These are phyloP conservation scores for Tor tambroides DNA, from an alignment of 2,113 vertebrate species.

Conservation along the genomic window DNA sequence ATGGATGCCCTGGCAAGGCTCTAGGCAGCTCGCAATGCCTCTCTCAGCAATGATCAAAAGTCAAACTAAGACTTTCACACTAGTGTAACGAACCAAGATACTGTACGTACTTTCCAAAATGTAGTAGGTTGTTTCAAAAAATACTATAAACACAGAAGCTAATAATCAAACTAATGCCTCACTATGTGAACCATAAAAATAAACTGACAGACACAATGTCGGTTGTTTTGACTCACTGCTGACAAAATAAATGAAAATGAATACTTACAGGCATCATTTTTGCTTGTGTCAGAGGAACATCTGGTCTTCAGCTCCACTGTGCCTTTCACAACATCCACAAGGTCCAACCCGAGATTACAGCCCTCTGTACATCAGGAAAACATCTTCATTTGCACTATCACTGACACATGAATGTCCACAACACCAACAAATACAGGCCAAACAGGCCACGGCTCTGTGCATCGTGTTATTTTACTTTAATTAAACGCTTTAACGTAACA, in stretches of 20 bases:
- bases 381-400: background rate
- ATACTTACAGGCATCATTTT: conserved; percentile 62
- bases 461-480: background rate
- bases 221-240: background rate
- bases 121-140: background rate
- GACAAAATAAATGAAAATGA: no score
- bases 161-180: no score
- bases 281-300: conserved; percentile 56
- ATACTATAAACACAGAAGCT: background rate
- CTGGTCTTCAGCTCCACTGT: conserved; percentile 38
- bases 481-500: background rate
- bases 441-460: background rate
- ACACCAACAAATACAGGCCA: conserved; percentile 18
- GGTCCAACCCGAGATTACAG: background rate
- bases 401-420: conserved; percentile 2
- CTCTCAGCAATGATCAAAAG: background rate
- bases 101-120: background rate
- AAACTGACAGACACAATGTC: no score
- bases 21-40: background rate
- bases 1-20: background rate
- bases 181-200: background rate
- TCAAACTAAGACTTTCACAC: background rate
- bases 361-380: conserved; percentile 10
- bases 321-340: background rate
- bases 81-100: background rate